Conservation (phyloP, 2,797 vertebrate genomes). For the Dendrocincla tyrannina region DNA sequence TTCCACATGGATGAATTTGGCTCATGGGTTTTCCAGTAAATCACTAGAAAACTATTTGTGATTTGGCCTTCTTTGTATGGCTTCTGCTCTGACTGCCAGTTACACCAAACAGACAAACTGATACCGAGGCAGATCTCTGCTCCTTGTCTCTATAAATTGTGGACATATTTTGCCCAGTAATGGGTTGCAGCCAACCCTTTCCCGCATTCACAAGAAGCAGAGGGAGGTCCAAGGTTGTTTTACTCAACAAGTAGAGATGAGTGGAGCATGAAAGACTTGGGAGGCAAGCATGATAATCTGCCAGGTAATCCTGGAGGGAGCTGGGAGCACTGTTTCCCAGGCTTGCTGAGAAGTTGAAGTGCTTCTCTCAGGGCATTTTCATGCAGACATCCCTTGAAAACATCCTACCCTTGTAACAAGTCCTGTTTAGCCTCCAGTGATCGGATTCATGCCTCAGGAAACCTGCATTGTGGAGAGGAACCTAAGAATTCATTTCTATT, state of each 20-base stretch:
- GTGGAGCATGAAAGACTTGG: neutral
- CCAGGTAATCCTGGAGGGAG: neutral
- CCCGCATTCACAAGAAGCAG: neutral
- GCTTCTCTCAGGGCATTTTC: neutral
- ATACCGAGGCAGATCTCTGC: conserved; percentile 10
- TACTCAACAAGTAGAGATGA: neutral
- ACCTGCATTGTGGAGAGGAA: neutral
- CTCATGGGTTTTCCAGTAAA: conserved; percentile 23
- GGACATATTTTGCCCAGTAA: neutral
- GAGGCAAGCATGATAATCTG: neutral
- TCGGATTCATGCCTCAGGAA: neutral
- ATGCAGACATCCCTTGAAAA: neutral
- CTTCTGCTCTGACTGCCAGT: neutral
- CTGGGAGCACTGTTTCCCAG: neutral
- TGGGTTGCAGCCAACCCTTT: neutral
- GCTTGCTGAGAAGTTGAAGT: neutral
- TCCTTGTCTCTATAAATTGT: neutral
- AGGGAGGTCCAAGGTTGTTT: neutral
- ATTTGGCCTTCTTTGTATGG: neutral
- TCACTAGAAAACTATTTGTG: conserved; percentile 34
- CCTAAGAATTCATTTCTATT: neutral
- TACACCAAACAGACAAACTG: conserved; percentile 19
- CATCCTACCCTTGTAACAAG: accelerated
- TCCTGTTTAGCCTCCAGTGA: neutral
- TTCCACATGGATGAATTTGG: conserved; percentile 1